Evolutionary conservation across 2,113 vertebrate species (phyloP).

Genomic region (Antechinus flavipes): DNA sequence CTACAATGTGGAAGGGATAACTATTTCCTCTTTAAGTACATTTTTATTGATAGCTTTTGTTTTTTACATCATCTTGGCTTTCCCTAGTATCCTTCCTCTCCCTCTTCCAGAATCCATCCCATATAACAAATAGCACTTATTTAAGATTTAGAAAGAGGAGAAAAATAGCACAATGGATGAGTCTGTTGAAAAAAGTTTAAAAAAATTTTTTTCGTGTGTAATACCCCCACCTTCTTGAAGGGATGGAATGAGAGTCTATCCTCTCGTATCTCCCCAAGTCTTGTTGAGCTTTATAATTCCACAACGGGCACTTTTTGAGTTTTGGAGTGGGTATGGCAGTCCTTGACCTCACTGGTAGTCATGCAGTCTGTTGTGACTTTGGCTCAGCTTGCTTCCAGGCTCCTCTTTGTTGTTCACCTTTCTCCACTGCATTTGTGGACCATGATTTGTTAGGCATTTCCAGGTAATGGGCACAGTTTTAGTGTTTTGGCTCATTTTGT

Average conservation of each 20-base stretch:
- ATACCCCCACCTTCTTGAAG: not conserved
- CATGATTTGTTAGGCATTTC: not conserved
- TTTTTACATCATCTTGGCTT: not conserved
- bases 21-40: not conserved
- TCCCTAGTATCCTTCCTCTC: not conserved
- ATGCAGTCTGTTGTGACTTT: not conserved
- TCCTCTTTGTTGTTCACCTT: not conserved
- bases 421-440: not conserved
- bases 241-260: not conserved
- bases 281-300: not conserved
- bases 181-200: not conserved
- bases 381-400: not conserved
- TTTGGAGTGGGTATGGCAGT: not conserved
- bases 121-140: not conserved
- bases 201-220: not conserved
- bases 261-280: not conserved
- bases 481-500: not conserved
- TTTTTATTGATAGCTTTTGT: not conserved
- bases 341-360: not conserved
- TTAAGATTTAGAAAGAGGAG: not conserved
- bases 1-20: not conserved
- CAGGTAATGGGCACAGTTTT: not conserved
- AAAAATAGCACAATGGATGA: not conserved
- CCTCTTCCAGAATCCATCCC: not conserved
- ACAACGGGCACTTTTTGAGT: not conserved